Evolutionary conservation across 2,888 invertebrate species (phyloP), one percentile per base, ranked within the genome.

Genomic region (Hypercompe scribonia): DNA sequence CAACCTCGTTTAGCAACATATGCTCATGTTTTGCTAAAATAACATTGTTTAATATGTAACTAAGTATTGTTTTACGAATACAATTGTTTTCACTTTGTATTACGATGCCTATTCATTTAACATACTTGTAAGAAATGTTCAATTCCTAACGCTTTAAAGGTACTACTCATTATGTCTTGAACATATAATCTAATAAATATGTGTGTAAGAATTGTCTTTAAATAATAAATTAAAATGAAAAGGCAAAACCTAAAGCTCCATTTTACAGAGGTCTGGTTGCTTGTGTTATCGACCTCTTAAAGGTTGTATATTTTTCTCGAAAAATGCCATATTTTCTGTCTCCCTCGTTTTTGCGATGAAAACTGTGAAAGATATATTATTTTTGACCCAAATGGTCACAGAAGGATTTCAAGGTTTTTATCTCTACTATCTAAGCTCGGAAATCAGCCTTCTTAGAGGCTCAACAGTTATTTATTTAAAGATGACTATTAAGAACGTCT

Each of bases 1-100:
- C 46, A 58, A 11, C 67, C 71, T 67, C 66, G 69, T 76, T 73
- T 66, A 69, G 66, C 50, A 33, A n/a, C 65, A 68, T 33, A 65
- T 65, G 54, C 50, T 65, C 65, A 34, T 69, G 66, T 73, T 73
- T 50, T 54, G 65, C 33, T 73, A 36, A 36, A 33, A 71, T 72
- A 71, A 72, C 36, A 69, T 72, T 70, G 66, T 71, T 61, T 64
- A 65, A 67, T 58, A 46, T 73, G 46, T 72, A 72, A 76, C 58
- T 58, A 28, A 58, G 39, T 68, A 68, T 68, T 78, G 77, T 81
- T 75, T 75, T 54, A 79, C 73, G 72, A 74, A 78, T 36, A 28
- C 58, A 69, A 79, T 81, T 78, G 75, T 83, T 54, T 72, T 63
- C 54, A 73, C 79, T 78, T 81, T 83, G 83, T 76, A 66, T 66